Base-by-base conservation (phyloP, 2,888 invertebrate species). In the Mystacides longicornis region DNA sequence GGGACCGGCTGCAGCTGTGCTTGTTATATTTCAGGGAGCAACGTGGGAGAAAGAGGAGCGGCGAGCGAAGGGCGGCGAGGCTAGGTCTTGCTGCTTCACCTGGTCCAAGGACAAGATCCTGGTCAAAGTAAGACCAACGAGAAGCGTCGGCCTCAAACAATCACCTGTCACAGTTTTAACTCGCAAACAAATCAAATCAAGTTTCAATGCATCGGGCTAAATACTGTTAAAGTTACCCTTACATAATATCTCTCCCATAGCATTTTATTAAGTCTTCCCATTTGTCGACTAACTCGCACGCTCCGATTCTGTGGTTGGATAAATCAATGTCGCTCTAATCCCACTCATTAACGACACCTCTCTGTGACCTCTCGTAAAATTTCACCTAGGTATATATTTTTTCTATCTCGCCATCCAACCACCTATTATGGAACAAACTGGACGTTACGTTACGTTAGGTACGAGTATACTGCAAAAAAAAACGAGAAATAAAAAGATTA, bases 21-120 rank as follows among this genome's bases (percentile, higher is more conserved):
- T 57, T 75, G 66, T 76, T 77, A 73, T 77, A 75, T 77, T 77
- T 63, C 77, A 77, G 77, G 73, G 70, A 73, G 74, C 70, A 75
- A 70, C 75, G 72, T 71, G 51, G 52, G 54, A 27, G 57, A 56
- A 57, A 58, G 57, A 56, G 57, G 59, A 52, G 57, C 71, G 71
- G 69, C 31, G 21, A 55, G 55, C 53, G 55, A 75, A 48, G 55
- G 55, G 56, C 55, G 57, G 60, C 52, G 56, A 48, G 56, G 53
- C 58, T 56, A 58, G 60, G 74, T 73, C 73, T 65, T 69, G 64
- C 71, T 72, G 70, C 68, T 64, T 58, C 64, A 60, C 46, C 54
- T 31, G 52, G 63, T 63, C 63, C 64, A 51, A 58, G 65, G 74
- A 74, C 75, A 27, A 74, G 75, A 73, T 68, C 76, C 73, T 77